Evolutionary conservation across 2,113 vertebrate genomes (phyloP).

Genomic region (Podilymbus podiceps): DNA sequence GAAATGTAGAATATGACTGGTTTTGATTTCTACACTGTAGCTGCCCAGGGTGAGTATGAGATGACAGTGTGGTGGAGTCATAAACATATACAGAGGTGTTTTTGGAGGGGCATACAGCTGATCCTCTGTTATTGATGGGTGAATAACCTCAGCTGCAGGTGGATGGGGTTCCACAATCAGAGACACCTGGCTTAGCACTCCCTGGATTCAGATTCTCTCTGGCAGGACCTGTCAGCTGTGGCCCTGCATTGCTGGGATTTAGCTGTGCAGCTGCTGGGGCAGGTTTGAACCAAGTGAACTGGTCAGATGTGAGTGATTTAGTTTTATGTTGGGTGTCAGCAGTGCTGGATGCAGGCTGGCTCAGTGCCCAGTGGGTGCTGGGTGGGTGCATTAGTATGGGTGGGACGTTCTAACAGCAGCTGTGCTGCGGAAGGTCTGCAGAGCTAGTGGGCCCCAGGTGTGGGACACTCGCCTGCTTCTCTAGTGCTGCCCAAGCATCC

Average conservation of each 20-base stretch:
- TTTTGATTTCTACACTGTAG: not conserved
- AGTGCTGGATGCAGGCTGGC: not conserved
- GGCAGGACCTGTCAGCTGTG: not conserved
- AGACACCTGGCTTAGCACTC: not conserved
- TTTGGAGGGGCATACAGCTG: not conserved
- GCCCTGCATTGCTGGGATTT: not conserved
- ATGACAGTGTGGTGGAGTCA: not conserved
- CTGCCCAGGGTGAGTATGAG: not conserved
- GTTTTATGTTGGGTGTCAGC: not conserved
- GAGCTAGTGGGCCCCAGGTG: not conserved
- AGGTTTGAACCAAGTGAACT: not conserved
- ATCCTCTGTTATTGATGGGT: not conserved
- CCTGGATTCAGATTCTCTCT: not conserved
- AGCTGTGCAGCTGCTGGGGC: not conserved
- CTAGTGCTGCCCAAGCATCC: not conserved
- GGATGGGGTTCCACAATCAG: not conserved
- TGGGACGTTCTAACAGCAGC: not conserved
- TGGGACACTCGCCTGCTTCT: not conserved
- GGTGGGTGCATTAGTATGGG: too few relatives aligned
- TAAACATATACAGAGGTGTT: not conserved
- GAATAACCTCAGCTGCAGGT: not conserved
- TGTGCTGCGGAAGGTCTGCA: fast-evolving
- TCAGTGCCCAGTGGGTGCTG: not conserved
- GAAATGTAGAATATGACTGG: not conserved
- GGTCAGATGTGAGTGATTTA: not conserved